Percentiles rank a stretch among this genome's conserved stretches.
Evolutionary conservation across 2,888 invertebrate genomes (phyloP).

Genomic region (Caenorhabditis sulstoni): DNA sequence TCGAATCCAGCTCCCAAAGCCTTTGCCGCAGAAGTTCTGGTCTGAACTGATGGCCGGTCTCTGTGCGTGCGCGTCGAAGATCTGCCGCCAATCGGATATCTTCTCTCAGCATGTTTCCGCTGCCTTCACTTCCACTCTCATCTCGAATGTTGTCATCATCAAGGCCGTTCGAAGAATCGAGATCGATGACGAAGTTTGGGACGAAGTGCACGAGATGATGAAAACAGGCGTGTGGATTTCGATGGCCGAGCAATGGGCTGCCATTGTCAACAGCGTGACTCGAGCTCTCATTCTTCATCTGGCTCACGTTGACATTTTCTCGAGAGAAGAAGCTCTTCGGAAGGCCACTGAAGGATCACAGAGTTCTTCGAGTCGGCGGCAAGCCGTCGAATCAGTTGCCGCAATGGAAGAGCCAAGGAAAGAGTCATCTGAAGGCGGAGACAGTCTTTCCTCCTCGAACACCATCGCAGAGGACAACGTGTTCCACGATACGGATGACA

Average conservation of each 20-base stretch:
- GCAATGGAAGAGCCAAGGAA: conserved; percentile 42
- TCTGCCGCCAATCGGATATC: conserved; percentile 70
- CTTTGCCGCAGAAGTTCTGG: conserved; percentile 73
- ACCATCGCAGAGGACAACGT: conserved; percentile 66
- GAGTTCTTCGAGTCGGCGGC: conserved; percentile 22
- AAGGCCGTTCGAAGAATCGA: conserved; percentile 74
- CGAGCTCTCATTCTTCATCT: conserved; percentile 95
- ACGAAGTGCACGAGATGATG: conserved; percentile 73
- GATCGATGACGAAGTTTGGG: conserved; percentile 77
- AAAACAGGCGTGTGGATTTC: conserved; percentile 69
- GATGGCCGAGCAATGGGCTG: conserved; percentile 69
- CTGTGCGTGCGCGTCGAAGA: conserved; percentile 62
- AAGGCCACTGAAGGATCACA: conserved; percentile 54
- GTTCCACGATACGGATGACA: conserved; percentile 70
- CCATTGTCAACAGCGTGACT: conserved; percentile 86
- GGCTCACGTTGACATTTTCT: conserved; percentile 89
- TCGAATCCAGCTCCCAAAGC: conserved; percentile 68
- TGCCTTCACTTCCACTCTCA: conserved; percentile 74
- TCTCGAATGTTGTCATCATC: conserved; percentile 66
- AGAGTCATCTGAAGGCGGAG: conserved; percentile 38
- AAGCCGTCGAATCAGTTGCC: conserved; percentile 50
- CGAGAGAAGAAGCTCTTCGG: conserved; percentile 64
- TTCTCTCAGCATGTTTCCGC: conserved; percentile 74
- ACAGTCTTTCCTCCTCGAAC: conserved; percentile 34
- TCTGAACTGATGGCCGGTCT: conserved; percentile 72